Evolutionary conservation across 2,797 vertebrate genomes (phyloP).

Genomic region (Crocidura indochinensis): DNA sequence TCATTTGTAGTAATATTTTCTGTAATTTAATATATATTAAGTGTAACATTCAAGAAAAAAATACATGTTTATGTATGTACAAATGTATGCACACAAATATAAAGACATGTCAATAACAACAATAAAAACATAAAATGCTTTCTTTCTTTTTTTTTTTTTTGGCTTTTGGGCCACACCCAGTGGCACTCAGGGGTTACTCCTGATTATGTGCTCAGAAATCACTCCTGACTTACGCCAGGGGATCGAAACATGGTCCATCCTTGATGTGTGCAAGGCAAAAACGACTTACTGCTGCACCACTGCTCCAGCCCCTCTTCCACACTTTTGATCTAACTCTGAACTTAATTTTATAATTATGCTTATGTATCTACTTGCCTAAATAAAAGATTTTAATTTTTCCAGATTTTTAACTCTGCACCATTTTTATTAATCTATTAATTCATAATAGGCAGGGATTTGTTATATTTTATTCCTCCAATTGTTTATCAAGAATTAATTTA

Average conservation of each 20-base stretch:
- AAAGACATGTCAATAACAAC: background rate
- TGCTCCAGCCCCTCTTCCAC: background rate
- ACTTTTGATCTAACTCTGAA: background rate
- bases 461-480: background rate
- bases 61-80: background rate
- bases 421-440: constrained; percentile 29
- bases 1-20: constrained; percentile 30
- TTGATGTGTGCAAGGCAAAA: too few relatives aligned
- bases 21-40: background rate
- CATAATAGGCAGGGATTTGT: background rate
- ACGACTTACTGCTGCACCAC: too few relatives aligned
- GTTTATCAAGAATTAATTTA: background rate
- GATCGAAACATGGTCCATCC: too few relatives aligned
- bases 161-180: too few relatives aligned
- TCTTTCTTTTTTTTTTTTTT: too few relatives aligned
- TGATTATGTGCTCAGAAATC: too few relatives aligned
- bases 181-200: too few relatives aligned
- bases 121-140: background rate
- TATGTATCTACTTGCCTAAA: background rate
- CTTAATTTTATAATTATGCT: background rate
- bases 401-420: background rate
- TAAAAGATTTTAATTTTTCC: background rate
- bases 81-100: background rate
- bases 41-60: background rate
- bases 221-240: too few relatives aligned